Evolutionary conservation across 1,140 invertebrate genomes (phyloP).

Genomic region (Drosophila lacteicornis): DNA sequence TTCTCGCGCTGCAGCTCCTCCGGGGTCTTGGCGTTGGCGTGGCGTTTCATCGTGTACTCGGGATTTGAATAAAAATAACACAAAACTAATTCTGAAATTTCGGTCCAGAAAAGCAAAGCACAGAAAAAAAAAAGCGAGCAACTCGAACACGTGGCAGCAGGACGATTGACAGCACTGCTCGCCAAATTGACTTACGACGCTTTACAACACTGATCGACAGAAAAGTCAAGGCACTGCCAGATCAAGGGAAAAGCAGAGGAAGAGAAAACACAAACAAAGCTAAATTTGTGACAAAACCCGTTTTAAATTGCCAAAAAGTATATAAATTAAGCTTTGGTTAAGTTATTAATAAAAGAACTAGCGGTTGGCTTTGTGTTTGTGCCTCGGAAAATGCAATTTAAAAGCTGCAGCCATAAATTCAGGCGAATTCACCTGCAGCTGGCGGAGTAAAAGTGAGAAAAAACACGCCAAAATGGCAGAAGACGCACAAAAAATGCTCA

Average conservation of each 20-base stretch:
- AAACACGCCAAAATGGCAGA: background rate
- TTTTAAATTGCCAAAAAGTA: background rate
- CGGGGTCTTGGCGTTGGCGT: constrained; percentile 34
- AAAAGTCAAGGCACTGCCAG: constrained; percentile 1
- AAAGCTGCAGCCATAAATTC: constrained; percentile 66
- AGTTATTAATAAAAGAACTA: constrained; percentile 5
- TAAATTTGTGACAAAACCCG: background rate
- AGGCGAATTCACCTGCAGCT: constrained; percentile 68
- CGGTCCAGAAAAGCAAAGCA: constrained; percentile 4
- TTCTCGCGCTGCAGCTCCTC: constrained; percentile 18
- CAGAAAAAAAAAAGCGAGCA: background rate
- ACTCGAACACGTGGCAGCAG: background rate
- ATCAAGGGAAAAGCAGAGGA: background rate
- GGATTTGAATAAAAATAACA: constrained; percentile 8
- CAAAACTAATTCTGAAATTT: constrained; percentile 34
- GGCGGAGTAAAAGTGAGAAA: constrained; percentile 5
- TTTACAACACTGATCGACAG: constrained; percentile 9
- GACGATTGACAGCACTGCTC: background rate
- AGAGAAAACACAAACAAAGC: too few relatives aligned
- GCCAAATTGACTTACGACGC: constrained; percentile 3
- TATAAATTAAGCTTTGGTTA: constrained; percentile 2
- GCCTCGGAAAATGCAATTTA: constrained; percentile 70
- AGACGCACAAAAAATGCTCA: constrained; percentile 26
- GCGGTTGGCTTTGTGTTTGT: constrained; percentile 31
- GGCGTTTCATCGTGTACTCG: constrained; percentile 58